Evolutionary conservation across 2,797 vertebrate genomes (phyloP).

Genomic region (Gila robusta): DNA sequence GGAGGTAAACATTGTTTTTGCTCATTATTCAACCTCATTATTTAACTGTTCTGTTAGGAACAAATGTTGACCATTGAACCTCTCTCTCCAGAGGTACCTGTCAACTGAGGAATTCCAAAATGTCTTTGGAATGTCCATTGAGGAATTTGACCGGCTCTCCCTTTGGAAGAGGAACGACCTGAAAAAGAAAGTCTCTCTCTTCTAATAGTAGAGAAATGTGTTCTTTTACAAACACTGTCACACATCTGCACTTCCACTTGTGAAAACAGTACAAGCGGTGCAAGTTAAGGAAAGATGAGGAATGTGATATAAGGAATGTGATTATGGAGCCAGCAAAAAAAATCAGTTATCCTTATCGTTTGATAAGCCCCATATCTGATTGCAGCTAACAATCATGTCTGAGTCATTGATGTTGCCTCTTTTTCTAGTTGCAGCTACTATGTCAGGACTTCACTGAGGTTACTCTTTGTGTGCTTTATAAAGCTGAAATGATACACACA

Average conservation of each 20-base stretch:
- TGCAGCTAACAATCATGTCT: constrained; percentile 37
- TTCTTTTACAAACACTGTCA: constrained; percentile 6
- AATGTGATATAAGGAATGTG: constrained; percentile 20
- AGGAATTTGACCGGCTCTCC: constrained; percentile 87
- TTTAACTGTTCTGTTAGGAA: constrained; percentile 4
- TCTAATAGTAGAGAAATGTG: constrained; percentile 74
- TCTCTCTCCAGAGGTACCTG: constrained; percentile 82
- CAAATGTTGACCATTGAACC: constrained; percentile 8
- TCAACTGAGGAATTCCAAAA: constrained; percentile 88
- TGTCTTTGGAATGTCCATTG: constrained; percentile 86
- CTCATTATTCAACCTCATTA: neutral
- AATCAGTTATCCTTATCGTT: neutral
- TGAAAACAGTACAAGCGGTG: neutral
- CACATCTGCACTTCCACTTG: constrained; percentile 27
- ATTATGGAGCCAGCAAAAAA: constrained; percentile 35
- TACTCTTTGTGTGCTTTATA: constrained; percentile 29
- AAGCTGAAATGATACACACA: constrained; percentile 15
- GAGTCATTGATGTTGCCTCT: constrained; percentile 18
- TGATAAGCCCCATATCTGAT: constrained; percentile 28
- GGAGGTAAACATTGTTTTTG: constrained; percentile 80
- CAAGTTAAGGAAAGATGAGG: constrained; percentile 21
- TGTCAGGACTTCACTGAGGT: constrained; percentile 13
- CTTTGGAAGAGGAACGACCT: constrained; percentile 91
- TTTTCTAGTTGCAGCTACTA: constrained; percentile 20
- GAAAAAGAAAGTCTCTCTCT: constrained; percentile 91